Percentiles rank a stretch among this genome's conserved stretches.
phyloP scores from a whole-genome alignment of 1,140 invertebrate species.

The Linepithema humile region DNA sequence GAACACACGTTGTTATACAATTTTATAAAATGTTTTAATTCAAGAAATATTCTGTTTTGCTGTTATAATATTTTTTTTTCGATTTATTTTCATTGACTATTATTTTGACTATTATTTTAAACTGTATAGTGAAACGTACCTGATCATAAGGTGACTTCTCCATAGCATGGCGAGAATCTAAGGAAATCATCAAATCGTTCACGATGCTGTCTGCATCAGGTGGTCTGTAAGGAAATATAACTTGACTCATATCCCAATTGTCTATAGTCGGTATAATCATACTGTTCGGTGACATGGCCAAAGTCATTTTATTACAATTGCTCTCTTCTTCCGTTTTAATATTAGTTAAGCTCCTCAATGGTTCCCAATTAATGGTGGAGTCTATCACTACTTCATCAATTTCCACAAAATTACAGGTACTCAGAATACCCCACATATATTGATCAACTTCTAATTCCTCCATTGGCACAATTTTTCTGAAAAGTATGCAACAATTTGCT shows the following conservation, averaged over 20 bases:
- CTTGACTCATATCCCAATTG: slow-evolving; percentile 96
- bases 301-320: slow-evolving; percentile 87
- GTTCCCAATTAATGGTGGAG: slow-evolving; percentile 96
- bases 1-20: slow-evolving; percentile 18
- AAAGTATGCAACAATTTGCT: too few relatives aligned
- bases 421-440: slow-evolving; percentile 98
- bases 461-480: slow-evolving; percentile 95
- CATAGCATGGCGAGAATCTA: slow-evolving; percentile 96
- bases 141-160: slow-evolving; percentile 96
- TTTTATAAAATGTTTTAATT: neutral
- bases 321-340: slow-evolving; percentile 85
- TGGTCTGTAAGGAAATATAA: slow-evolving; percentile 95
- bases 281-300: slow-evolving; percentile 97
- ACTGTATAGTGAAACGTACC: slow-evolving; percentile 83
- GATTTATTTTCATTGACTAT: neutral
- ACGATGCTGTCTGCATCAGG: slow-evolving; percentile 96
- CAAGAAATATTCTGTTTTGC: neutral
- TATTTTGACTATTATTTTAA: neutral
- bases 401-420: slow-evolving; percentile 91
- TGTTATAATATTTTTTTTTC: neutral
- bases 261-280: slow-evolving; percentile 97
- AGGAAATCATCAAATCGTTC: slow-evolving; percentile 94
- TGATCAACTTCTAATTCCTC: slow-evolving; percentile 98
- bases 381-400: slow-evolving; percentile 98
- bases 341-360: slow-evolving; percentile 88